Conservation (phyloP, 2,797 vertebrate species). For the Danio aesculapii region DNA sequence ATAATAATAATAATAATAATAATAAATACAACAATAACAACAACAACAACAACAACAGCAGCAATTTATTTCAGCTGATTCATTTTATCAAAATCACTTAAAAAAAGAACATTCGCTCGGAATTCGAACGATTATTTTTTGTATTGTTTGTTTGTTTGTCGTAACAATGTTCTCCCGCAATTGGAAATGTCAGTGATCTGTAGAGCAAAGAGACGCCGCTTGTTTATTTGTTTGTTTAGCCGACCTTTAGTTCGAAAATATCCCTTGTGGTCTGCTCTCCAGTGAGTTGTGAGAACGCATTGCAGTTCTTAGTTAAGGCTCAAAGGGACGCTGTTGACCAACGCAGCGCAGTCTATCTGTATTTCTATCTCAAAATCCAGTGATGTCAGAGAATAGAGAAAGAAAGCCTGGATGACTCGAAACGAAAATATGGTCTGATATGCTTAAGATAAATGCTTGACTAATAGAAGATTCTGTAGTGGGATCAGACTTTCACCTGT, state of each 20-base stretch:
- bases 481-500: background rate
- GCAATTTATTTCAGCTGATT: too few species aligned
- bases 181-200: background rate
- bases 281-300: background rate
- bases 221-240: background rate
- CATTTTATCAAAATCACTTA: background rate
- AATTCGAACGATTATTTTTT: background rate
- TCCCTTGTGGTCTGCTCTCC: background rate
- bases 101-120: background rate
- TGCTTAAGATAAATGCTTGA: background rate
- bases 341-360: background rate
- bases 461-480: background rate
- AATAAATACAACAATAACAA: too few species aligned
- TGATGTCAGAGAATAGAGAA: background rate
- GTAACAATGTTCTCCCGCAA: background rate
- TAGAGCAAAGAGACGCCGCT: background rate
- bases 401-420: background rate
- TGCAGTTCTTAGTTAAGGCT: slow-evolving; percentile 3
- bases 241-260: background rate
- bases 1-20: too few species aligned
- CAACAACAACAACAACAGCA: too few species aligned
- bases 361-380: background rate
- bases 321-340: slow-evolving; percentile 21
- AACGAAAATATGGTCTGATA: background rate
- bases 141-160: background rate